Evolutionary conservation across 2,888 invertebrate genomes (phyloP), one percentile per base, ranked within the genome.

Genomic region (Torymus texanus): DNA sequence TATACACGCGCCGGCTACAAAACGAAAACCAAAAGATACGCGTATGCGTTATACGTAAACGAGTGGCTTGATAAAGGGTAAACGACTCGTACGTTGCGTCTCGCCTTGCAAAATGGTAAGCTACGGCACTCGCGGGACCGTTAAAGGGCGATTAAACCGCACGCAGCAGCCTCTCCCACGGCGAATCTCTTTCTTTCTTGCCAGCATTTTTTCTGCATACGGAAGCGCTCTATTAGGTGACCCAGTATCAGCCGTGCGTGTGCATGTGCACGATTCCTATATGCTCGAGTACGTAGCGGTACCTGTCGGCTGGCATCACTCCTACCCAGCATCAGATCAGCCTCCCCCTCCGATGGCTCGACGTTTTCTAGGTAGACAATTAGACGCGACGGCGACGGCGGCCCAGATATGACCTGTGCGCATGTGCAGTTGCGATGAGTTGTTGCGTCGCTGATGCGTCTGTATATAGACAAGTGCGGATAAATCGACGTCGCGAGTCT

Each of bases 111-210:
- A 78, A 72, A 78, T 55, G 50, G 59, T 72, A 66, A 72, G 12
- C 70, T 70, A 59, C 71, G 71, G 62, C 56, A 63, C 61, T 53
- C 68, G 21, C n/a, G 50, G 16, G 71, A 59, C 79, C 75, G 75
- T 79, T 71, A 79, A 79, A 75, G 75, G 75, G 79, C 75, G 70
- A 79, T 79, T 79, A 79, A 71, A 77, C 53, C 66, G 21, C 59
- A 21, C 29, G 29, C 73, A 21, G 53, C 61, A 18, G 61, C 67
- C 16, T 63, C 75, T 68, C 75, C 68, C 71, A 65, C 71, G 65
- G 16, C 51, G 59, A 66, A 75, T 75, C 51, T 65, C 61, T 53
- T 24, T 55, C 65, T 50, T 51, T 51, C 18, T 21, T 51, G 21
- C 14, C 14, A 18, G 1, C 53, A 21, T 66, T 66, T 74, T 75